Evolutionary conservation across 2,797 vertebrate species (phyloP), one percentile per base, ranked within the genome.

Genomic region (Agapornis canus): DNA sequence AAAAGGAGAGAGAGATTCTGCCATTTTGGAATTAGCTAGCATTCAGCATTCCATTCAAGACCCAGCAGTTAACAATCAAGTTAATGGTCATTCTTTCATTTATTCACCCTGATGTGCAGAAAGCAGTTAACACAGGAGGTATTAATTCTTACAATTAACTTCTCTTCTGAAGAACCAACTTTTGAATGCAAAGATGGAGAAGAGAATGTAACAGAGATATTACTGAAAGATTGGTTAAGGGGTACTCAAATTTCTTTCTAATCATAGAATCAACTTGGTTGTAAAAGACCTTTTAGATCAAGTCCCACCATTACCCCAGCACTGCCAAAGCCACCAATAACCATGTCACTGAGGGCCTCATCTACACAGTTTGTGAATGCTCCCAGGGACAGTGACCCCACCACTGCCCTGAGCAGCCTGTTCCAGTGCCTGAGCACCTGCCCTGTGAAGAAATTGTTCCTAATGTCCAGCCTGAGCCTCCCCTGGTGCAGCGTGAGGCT

Each of bases 11-110:
- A 92, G 71, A 64, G 16, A 80, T 43, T 63, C 91, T 89, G 79
- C 73, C 82, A 94, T 90, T 96, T 87, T 92, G 79, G 81, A 96
- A 82, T 56, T 78, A 71, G 49, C 20, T 32, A 64, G 35, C 42
- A 70, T 82, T 84, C 68, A 90, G 75, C 35, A 70, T 80, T 90
- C 43, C 54, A 57, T n/a, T 27, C 7, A 20, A 90, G 49, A 86
- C 22, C 21, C 63, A 63, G 9, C 32, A 83, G 60, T 56, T 90
- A 82, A 51, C 45, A 40, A 47, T 15, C 77, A 69, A 42, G 18
- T 45, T 76, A 86, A 52, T 12, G 31, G 54, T 45, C 86, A 75
- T 31, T 64, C 70, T 11, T 83, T 65, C 49, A 71, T 51, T 91
- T 69, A 73, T 73, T 73, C 73, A 54, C 61, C 78, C 29, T 20